Conservation (phyloP, 2,113 vertebrate genomes). For the Galbula dea region DNA sequence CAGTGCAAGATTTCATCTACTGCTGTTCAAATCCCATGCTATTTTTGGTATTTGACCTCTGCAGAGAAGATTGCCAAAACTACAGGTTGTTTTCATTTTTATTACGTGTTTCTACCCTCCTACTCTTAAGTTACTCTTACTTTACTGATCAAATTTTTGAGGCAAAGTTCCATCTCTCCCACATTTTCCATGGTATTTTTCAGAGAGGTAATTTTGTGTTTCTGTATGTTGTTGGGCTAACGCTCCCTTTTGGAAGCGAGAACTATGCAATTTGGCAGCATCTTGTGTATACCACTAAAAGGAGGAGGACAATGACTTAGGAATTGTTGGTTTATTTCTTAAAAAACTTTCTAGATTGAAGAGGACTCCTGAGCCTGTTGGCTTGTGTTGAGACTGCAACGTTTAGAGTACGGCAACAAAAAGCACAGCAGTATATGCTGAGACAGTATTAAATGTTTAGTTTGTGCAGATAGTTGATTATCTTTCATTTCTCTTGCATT, state of each 20-base stretch:
- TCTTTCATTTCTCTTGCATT: neutral
- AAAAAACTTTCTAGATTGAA: conserved; percentile 29
- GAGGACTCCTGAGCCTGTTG: neutral
- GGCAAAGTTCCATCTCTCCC: conserved; percentile 4
- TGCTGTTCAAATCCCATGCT: conserved; percentile 15
- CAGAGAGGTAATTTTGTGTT: neutral
- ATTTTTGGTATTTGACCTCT: conserved; percentile 59
- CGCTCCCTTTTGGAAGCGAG: neutral
- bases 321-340: conserved; percentile 52
- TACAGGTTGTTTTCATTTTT: conserved; percentile 50
- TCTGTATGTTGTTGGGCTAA: neutral
- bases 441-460: neutral
- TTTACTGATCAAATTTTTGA: conserved; percentile 23
- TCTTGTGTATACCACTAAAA: conserved; percentile 6
- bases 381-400: neutral
- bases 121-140: neutral
- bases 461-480: neutral
- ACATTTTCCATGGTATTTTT: neutral
- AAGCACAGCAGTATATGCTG: neutral
- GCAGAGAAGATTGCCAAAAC: neutral
- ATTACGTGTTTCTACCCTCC: neutral
- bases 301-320: conserved; percentile 37
- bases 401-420: neutral
- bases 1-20: conserved; percentile 27
- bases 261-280: neutral